Evolutionary conservation across 2,888 invertebrate genomes (phyloP).

Genomic region (Erebia ligea): DNA sequence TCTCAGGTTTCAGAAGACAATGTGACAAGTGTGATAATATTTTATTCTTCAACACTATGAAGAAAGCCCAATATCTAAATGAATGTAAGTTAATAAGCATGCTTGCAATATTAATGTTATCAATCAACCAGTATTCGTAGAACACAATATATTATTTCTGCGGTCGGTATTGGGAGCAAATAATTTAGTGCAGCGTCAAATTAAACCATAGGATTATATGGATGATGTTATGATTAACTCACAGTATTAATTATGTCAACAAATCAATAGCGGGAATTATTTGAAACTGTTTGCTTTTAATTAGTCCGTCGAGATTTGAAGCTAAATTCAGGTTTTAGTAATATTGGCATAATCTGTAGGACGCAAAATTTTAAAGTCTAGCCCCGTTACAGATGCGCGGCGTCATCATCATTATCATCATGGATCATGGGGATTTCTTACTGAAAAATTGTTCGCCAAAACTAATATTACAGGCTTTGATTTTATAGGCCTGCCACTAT

Average conservation of each 20-base stretch:
- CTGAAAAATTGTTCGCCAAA: too few relatives aligned
- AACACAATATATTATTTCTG: conserved; percentile 59
- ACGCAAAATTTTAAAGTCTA: too few relatives aligned
- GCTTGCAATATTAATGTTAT: conserved; percentile 49
- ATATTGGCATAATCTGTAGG: not conserved
- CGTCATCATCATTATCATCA: too few relatives aligned
- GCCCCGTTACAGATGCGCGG: too few relatives aligned
- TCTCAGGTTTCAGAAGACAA: too few relatives aligned
- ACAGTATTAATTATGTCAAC: conserved; percentile 44
- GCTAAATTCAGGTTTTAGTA: not conserved
- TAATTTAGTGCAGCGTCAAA: conserved; percentile 53
- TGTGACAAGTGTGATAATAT: too few relatives aligned
- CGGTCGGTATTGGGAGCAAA: conserved; percentile 56
- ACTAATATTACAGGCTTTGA: too few relatives aligned
- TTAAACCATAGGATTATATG: conserved; percentile 58
- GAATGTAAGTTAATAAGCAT: too few relatives aligned
- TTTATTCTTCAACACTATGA: too few relatives aligned
- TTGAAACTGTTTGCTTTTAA: conserved; percentile 21
- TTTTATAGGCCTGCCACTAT: too few relatives aligned
- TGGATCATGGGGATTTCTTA: too few relatives aligned
- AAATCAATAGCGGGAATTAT: conserved; percentile 19
- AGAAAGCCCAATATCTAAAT: too few relatives aligned
- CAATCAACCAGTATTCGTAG: conserved; percentile 64
- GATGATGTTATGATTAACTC: conserved; percentile 28
- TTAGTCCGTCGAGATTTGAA: conserved; percentile 6